Evolutionary conservation across 2,888 invertebrate genomes (phyloP).

Genomic region (Tachina fera): DNA sequence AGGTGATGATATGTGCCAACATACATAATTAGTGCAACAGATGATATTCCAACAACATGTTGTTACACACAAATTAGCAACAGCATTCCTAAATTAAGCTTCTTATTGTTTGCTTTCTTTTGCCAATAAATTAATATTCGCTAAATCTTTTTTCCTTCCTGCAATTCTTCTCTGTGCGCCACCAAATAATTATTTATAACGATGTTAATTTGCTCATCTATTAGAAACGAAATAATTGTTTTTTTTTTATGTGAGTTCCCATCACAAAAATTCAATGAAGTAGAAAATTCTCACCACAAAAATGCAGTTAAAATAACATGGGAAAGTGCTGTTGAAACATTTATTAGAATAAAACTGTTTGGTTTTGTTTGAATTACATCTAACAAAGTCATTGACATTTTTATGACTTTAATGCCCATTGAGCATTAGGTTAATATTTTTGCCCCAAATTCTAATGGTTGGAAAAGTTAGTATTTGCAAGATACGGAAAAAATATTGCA

Average conservation of each 20-base stretch:
- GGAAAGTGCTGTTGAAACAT: conserved; percentile 53
- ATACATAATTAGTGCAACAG: conserved; percentile 23
- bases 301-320: conserved; percentile 49
- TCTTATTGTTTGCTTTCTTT: conserved; percentile 37
- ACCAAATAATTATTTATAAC: conserved; percentile 32
- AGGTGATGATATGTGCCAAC: background rate
- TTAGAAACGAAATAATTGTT: conserved; percentile 24
- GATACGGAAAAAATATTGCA: too few species aligned
- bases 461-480: background rate
- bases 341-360: conserved; percentile 49
- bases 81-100: conserved; percentile 39
- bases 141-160: conserved; percentile 13
- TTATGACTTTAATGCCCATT: conserved; percentile 56
- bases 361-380: conserved; percentile 48
- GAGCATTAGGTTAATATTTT: conserved; percentile 40
- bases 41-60: conserved; percentile 36
- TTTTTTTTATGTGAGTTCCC: conserved; percentile 1
- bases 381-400: conserved; percentile 56
- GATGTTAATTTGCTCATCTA: conserved; percentile 27
- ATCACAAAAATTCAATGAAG: conserved; percentile 3
- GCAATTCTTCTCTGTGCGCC: background rate
- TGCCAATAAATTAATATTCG: conserved; percentile 40
- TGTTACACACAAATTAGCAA: conserved; percentile 46
- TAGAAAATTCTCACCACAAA: conserved; percentile 31
- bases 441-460: conserved; percentile 18